Evolutionary conservation across 2,797 vertebrate species (phyloP).

Genomic region (Lophura swinhoii): DNA sequence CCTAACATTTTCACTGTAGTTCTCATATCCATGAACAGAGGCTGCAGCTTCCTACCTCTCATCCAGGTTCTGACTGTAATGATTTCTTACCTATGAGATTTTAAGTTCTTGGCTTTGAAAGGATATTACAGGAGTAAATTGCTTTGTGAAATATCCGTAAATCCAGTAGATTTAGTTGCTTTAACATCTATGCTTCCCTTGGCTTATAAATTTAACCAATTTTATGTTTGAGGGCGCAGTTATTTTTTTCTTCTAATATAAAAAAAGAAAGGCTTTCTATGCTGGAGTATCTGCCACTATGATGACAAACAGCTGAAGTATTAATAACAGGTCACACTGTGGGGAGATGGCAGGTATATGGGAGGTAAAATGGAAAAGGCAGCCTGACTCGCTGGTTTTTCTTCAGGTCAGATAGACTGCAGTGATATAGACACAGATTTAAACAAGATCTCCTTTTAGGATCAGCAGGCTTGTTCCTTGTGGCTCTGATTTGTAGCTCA

Average conservation of each 20-base stretch:
- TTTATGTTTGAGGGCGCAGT: neutral
- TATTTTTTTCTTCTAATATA: neutral
- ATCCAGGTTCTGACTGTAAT: neutral
- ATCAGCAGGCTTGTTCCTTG: conserved; percentile 35
- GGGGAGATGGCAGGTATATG: neutral
- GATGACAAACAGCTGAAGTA: neutral
- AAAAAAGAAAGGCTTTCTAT: neutral
- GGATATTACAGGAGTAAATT: neutral
- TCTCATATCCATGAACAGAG: neutral
- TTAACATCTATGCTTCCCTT: neutral
- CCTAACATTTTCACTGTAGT: neutral
- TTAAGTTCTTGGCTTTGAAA: neutral
- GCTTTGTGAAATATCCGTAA: neutral
- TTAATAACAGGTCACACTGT: neutral
- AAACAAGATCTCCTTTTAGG: neutral
- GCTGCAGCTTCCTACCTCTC: neutral
- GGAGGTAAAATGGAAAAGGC: neutral
- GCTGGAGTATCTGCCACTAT: neutral
- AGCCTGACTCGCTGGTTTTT: neutral
- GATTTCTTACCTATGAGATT: neutral
- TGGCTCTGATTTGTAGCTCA: neutral
- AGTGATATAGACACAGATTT: neutral
- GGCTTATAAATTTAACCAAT: neutral
- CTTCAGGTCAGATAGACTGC: neutral
- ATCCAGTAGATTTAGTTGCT: neutral